phyloP scores from a whole-genome alignment of 2,797 vertebrate genomes.

The Salarias fasciatus region DNA sequence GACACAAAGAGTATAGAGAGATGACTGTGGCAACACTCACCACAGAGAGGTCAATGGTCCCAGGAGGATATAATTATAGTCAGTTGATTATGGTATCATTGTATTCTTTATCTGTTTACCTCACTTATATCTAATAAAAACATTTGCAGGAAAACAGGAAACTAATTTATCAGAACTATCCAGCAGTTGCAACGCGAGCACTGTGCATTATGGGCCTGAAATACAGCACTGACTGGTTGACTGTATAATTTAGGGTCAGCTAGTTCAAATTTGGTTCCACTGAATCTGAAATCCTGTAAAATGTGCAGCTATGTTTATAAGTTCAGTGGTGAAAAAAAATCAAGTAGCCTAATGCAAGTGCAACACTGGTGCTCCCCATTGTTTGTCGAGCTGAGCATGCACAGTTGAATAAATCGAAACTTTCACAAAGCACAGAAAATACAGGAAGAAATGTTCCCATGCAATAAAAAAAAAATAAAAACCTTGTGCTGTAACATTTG shows the following conservation, averaged over 20 bases:
- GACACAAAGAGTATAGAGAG: no score
- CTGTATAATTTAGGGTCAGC: slow-evolving; percentile 6
- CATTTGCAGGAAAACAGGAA: slow-evolving; percentile 37
- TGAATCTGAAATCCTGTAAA: slow-evolving; percentile 28
- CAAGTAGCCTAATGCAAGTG: not conserved
- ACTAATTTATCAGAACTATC: slow-evolving; percentile 29
- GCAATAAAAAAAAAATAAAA: slow-evolving; percentile 18
- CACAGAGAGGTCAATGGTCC: no score
- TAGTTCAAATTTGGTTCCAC: slow-evolving; percentile 32
- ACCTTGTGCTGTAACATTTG: slow-evolving; percentile 28
- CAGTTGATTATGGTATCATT: slow-evolving; percentile 1
- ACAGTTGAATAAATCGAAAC: slow-evolving; percentile 2
- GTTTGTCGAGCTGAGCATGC: slow-evolving; percentile 16
- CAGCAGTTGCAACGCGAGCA: slow-evolving; percentile 37
- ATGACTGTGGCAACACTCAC: no score
- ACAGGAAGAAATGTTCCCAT: slow-evolving; percentile 10
- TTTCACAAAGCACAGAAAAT: slow-evolving; percentile 38
- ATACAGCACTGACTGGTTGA: slow-evolving; percentile 26
- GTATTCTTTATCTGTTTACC: slow-evolving; percentile 32
- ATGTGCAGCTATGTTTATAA: slow-evolving; percentile 1
- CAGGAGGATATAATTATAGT: not conserved
- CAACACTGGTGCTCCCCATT: not conserved
- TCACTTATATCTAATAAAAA: slow-evolving; percentile 47
- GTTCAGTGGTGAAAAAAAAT: not conserved
- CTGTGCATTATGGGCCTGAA: slow-evolving; percentile 33